Conservation (phyloP, 2,113 vertebrate genomes). For the Donacobius atricapilla region DNA sequence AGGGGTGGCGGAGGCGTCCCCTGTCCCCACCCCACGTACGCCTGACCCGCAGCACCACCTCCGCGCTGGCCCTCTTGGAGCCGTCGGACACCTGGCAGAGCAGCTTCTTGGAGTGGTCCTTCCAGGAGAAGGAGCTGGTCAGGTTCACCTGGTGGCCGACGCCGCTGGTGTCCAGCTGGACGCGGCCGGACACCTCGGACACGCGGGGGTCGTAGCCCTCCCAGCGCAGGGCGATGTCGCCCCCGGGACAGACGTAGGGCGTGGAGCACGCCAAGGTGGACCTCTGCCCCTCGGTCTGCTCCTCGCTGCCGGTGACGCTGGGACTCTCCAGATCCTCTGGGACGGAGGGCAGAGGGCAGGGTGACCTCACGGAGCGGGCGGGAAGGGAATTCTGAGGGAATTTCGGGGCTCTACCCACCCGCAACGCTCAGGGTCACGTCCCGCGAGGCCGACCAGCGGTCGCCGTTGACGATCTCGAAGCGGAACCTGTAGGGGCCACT, state of each 20-base stretch:
- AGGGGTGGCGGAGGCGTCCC: background rate
- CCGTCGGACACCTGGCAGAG: slow-evolving; percentile 14
- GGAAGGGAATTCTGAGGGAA: background rate
- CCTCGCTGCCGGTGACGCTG: rapidly evolving
- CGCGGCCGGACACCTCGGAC: background rate
- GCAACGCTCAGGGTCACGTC: background rate
- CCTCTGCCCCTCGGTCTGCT: background rate
- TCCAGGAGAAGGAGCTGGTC: slow-evolving; percentile 62
- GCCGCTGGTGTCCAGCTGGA: background rate
- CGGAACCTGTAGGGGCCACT: slow-evolving; percentile 66
- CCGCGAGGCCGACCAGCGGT: slow-evolving; percentile 49
- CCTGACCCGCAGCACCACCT: slow-evolving; percentile 60
- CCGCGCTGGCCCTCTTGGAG: background rate
- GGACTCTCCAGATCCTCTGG: slow-evolving; percentile 37
- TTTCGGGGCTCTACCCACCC: rapidly evolving
- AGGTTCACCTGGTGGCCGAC: background rate
- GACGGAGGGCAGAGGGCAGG: background rate
- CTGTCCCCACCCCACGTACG: slow-evolving; percentile 29
- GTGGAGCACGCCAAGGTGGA: slow-evolving; percentile 64
- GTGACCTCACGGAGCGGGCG: rapidly evolving
- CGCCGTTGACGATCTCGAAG: slow-evolving; percentile 57
- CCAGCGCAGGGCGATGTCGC: slow-evolving; percentile 27
- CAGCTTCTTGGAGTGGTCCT: slow-evolving; percentile 62
- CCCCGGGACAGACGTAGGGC: slow-evolving; percentile 54
- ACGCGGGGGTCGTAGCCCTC: slow-evolving; percentile 15